phyloP scores from a whole-genome alignment of 2,113 vertebrate genomes.

The Helogale parvula region DNA sequence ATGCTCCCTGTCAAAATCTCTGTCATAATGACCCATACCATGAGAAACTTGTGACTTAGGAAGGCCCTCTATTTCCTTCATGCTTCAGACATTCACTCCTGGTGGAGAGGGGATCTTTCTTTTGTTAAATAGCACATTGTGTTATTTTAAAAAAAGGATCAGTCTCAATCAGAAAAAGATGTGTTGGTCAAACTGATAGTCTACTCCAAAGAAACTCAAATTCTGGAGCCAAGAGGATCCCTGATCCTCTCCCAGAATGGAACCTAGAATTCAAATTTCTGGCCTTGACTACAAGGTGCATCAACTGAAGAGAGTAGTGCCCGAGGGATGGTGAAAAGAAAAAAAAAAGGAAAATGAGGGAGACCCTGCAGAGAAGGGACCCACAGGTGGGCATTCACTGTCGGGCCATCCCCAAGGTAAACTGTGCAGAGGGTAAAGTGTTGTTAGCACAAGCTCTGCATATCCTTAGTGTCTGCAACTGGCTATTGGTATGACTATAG shows the following conservation, averaged over 20 bases:
- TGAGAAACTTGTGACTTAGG: neutral
- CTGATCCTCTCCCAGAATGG: neutral
- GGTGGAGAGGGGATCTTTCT: neutral
- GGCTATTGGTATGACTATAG: neutral
- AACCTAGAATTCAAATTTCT: neutral
- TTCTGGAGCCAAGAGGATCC: neutral
- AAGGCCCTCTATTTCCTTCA: neutral
- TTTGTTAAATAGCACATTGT: neutral
- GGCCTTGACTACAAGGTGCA: neutral
- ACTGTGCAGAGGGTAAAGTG: neutral
- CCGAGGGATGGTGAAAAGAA: neutral
- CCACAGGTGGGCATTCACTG: neutral
- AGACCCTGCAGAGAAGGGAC: neutral
- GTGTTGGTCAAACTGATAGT: neutral
- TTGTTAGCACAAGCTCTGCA: neutral
- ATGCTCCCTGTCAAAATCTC: neutral
- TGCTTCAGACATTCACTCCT: neutral
- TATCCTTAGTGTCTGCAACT: neutral
- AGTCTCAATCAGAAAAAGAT: neutral
- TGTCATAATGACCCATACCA: neutral
- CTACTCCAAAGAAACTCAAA: neutral
- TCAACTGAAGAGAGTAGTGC: neutral
- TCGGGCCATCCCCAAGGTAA: neutral
- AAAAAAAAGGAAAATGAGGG: neutral
- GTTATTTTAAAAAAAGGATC: neutral